phyloP scores from a whole-genome alignment of 2,797 vertebrate species.

The Anabas testudineus region DNA sequence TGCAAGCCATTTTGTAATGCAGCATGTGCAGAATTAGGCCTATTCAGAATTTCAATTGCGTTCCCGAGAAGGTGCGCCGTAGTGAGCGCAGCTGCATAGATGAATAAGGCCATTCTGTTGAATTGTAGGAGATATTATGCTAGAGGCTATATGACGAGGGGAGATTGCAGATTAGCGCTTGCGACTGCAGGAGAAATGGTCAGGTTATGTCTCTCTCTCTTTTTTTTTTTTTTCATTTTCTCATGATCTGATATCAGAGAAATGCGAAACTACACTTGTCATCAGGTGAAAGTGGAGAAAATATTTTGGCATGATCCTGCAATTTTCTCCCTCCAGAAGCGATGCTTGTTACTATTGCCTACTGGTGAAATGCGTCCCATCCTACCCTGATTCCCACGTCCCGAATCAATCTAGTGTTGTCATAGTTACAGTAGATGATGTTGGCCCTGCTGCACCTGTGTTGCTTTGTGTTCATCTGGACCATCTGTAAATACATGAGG shows the following conservation, averaged over 20 bases:
- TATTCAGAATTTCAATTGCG: constrained; percentile 85
- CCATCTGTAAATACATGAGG: constrained; percentile 72
- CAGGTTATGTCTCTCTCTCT: constrained; percentile 21
- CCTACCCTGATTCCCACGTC: constrained; percentile 83
- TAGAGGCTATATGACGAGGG: constrained; percentile 66
- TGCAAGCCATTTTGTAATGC: constrained; percentile 85
- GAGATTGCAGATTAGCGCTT: constrained; percentile 62
- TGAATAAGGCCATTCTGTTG: constrained; percentile 83
- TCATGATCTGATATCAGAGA: constrained; percentile 5
- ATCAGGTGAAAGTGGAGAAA: constrained; percentile 15
- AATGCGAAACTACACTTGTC: constrained; percentile 8
- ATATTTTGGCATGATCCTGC: constrained; percentile 19
- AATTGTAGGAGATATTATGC: constrained; percentile 77
- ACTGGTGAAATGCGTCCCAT: constrained; percentile 70
- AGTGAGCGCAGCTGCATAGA: constrained; percentile 83
- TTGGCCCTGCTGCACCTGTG: constrained; percentile 85
- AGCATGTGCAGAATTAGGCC: constrained; percentile 86
- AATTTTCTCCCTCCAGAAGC: constrained; percentile 16
- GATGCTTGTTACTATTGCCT: constrained; percentile 21
- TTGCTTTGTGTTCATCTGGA: constrained; percentile 76
- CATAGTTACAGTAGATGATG: constrained; percentile 86
- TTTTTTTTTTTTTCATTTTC: neutral
- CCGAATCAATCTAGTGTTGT: constrained; percentile 87
- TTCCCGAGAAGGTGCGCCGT: constrained; percentile 83
- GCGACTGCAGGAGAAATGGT: constrained; percentile 43